Evolutionary conservation across 2,797 vertebrate genomes (phyloP), one percentile per base, ranked within the genome.

Genomic region (Echeneis naucrates): DNA sequence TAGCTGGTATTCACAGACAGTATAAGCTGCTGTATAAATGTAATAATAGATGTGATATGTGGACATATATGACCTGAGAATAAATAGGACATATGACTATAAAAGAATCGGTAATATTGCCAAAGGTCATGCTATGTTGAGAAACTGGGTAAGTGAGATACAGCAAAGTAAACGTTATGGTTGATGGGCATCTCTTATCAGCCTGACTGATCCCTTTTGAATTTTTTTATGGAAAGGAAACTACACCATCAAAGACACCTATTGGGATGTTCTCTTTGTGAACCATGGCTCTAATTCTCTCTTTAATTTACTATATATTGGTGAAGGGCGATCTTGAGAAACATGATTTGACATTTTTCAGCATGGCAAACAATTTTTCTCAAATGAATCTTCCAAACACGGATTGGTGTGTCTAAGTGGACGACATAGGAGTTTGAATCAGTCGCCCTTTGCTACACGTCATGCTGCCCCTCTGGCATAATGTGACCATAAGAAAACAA

Each of bases 311-410:
- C 12, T 30, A 21, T 9, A 51, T 16, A 32, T 14, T 12, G 24
- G 47, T 33, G 60, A 60, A 35, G 53, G 2, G 12, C 48, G 67
- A 56, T 42, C 37, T 50, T 44, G 35, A 74, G 26, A 50, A 33
- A 17, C 21, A 26, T 8, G 32, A 17, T 52, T 8, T 56, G 16
- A 40, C 24, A 40, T 50, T 32, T 40, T 54, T n/a, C 4, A 23
- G 40, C 17, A 38, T 16, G 19, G 56, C 30, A 61, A 45, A 60
- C 9, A 32, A 37, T 13, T 10, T 23, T 52, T 69, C 47, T 45
- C 2, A 37, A 47, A 50, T 32, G n/a, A 70, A 40, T 5, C 24
- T 53, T 32, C 24, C 33, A 38, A 48, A 56, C n/a, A 35, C 6
- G 30, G 30, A 3, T 30, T 30, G 30, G 3, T 30, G 30, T 6